A percentile compares a stretch with the other conserved stretches of the same genome.
Evolutionary conservation across 2,888 invertebrate genomes (phyloP).

Genomic region (Hoplodrina ambigua): DNA sequence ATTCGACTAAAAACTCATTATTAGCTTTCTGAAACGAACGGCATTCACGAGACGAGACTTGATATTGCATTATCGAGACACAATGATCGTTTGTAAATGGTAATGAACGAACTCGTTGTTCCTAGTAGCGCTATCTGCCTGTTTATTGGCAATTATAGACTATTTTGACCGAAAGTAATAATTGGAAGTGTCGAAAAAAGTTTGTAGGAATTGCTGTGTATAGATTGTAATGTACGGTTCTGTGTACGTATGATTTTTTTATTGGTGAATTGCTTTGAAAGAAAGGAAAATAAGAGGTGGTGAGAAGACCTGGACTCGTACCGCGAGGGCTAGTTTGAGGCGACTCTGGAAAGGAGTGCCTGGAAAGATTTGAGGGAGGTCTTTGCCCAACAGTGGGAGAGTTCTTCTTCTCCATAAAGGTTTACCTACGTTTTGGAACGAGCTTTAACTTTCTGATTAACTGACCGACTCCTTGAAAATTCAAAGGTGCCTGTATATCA

Average conservation of each 20-base stretch:
- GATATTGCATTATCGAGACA: constrained; percentile 60
- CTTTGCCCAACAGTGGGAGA: too few species aligned
- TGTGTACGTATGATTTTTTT: background rate
- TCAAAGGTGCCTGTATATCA: too few species aligned
- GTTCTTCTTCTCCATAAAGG: too few species aligned
- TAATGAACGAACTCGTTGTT: constrained; percentile 61
- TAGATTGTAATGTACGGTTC: background rate
- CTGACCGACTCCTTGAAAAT: too few species aligned
- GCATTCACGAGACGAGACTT: constrained; percentile 59
- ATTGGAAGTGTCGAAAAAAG: constrained; percentile 3
- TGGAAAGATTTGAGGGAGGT: too few species aligned
- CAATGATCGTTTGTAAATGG: constrained; percentile 59
- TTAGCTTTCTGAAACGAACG: constrained; percentile 59
- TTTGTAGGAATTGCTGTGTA: constrained; percentile 8
- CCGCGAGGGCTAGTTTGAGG: too few species aligned
- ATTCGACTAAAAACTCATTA: constrained; percentile 71
- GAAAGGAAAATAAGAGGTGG: too few species aligned
- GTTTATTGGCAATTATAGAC: constrained; percentile 22
- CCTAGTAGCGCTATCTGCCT: constrained; percentile 25
- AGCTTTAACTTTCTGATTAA: too few species aligned
- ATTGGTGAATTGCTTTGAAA: too few species aligned
- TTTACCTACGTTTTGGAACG: too few species aligned
- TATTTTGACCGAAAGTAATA: constrained; percentile 17
- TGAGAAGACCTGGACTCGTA: too few species aligned
- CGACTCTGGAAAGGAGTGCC: too few species aligned